A percentile compares a stretch with the other conserved stretches of the same genome.
phyloP scores from a whole-genome alignment of 1,140 invertebrate genomes.

The Macrostomum lignano region DNA sequence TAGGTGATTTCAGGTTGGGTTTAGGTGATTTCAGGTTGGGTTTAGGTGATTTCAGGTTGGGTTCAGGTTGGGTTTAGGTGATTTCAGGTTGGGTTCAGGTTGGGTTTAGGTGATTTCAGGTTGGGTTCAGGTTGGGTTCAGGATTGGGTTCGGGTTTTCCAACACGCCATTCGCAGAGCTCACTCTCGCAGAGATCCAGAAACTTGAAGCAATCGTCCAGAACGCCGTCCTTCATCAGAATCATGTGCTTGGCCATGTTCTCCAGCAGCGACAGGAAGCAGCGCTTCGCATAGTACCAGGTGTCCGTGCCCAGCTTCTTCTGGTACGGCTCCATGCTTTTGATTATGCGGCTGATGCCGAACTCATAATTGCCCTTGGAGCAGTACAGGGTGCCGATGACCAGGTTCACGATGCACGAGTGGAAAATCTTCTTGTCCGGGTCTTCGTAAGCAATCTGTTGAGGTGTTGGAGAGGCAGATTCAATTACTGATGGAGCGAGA shows the following conservation, averaged over 20 bases:
- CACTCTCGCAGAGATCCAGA: constrained; percentile 57
- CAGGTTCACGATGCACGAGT: constrained; percentile 89
- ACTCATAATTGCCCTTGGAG: constrained; percentile 94
- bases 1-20: too few relatives aligned
- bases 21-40: too few relatives aligned
- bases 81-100: too few relatives aligned
- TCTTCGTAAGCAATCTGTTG: constrained; percentile 73
- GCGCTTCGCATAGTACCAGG: constrained; percentile 83
- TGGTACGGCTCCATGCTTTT: constrained; percentile 79
- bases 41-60: too few relatives aligned
- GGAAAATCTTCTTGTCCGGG: constrained; percentile 72
- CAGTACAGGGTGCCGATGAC: constrained; percentile 92
- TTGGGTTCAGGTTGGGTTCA: too few relatives aligned
- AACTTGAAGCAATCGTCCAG: constrained; percentile 66
- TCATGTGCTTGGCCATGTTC: constrained; percentile 62
- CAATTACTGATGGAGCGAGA: too few relatives aligned
- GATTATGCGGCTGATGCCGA: constrained; percentile 84
- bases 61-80: too few relatives aligned
- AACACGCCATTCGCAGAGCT: too few relatives aligned
- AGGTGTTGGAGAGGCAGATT: too few relatives aligned
- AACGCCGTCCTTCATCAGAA: constrained; percentile 55
- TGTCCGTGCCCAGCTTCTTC: constrained; percentile 74
- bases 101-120: too few relatives aligned
- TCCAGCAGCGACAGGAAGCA: constrained; percentile 73
- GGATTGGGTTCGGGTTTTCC: too few relatives aligned